phyloP scores from a whole-genome alignment of 2,113 vertebrate genomes.

The Anolis sagrei region DNA sequence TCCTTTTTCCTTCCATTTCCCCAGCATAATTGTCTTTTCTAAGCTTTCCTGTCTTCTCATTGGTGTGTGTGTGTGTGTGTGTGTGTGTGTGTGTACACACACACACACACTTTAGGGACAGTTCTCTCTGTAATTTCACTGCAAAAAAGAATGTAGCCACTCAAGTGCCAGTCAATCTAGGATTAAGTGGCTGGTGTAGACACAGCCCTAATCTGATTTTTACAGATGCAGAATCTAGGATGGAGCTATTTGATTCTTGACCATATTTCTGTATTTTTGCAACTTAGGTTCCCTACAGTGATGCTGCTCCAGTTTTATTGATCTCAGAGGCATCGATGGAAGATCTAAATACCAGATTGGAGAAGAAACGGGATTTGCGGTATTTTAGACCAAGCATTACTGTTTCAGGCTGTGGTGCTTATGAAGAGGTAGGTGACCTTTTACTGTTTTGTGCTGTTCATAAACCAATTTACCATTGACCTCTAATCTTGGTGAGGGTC shows the following conservation, averaged over 20 bases:
- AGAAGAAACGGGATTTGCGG: constrained; percentile 73
- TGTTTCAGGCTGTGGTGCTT: constrained; percentile 80
- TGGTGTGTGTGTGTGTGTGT: too few species aligned
- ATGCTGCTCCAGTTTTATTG: constrained; percentile 79
- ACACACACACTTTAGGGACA: too few species aligned
- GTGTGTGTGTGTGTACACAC: too few species aligned
- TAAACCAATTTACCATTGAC: not conserved
- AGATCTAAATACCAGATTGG: constrained; percentile 80
- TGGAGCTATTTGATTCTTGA: not conserved
- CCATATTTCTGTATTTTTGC: constrained; percentile 25
- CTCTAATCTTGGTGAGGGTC: too few species aligned
- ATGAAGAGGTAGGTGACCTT: constrained; percentile 78
- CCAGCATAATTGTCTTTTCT: too few species aligned
- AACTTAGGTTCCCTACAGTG: constrained; percentile 79
- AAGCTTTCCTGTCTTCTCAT: too few species aligned
- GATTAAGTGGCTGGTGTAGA: too few species aligned
- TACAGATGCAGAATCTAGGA: too few species aligned
- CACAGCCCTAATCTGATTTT: too few species aligned
- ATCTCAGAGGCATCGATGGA: constrained; percentile 82
- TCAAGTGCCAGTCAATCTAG: not conserved
- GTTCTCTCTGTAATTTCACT: too few species aligned
- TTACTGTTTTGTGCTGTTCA: not conserved
- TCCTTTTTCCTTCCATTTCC: too few species aligned
- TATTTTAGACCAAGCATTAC: constrained; percentile 85
- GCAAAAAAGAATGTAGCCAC: too few species aligned